Evolutionary conservation across 1,140 invertebrate species (phyloP).

Genomic region (Nasonia giraulti): DNA sequence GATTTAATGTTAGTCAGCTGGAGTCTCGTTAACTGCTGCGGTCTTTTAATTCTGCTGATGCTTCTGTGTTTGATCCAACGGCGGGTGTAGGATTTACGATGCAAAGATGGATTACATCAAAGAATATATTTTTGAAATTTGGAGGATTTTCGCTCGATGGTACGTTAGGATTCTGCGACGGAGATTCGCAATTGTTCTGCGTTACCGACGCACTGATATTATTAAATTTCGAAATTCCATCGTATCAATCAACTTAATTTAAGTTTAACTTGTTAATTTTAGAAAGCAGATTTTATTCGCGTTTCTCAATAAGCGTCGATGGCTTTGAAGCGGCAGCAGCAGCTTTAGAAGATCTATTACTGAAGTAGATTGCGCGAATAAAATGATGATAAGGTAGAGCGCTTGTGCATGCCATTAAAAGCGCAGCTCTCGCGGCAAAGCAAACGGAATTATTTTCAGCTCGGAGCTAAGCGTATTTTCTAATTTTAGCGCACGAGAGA

Average conservation of each 20-base stretch:
- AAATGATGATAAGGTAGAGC: background rate
- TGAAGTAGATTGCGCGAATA: background rate
- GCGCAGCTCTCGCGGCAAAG: background rate
- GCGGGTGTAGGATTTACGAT: background rate
- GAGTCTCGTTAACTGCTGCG: background rate
- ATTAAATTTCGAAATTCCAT: background rate
- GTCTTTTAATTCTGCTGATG: too few species aligned
- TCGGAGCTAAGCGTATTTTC: background rate
- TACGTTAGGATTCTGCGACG: background rate
- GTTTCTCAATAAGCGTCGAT: background rate
- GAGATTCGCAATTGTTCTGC: background rate
- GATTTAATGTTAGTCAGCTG: background rate
- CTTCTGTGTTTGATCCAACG: background rate
- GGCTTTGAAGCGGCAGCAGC: background rate
- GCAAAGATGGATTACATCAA: background rate
- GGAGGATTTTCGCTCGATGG: background rate
- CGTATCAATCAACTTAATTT: too few species aligned
- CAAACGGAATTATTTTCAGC: conserved; percentile 1
- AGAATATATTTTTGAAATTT: background rate
- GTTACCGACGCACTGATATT: background rate
- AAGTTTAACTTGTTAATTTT: background rate
- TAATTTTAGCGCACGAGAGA: background rate
- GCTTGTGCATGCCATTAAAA: background rate
- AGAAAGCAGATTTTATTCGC: background rate
- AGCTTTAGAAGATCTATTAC: background rate